Percentiles rank a stretch among this genome's conserved stretches.
Conservation (phyloP, 2,113 vertebrate genomes). For the Madoqua kirkii region DNA sequence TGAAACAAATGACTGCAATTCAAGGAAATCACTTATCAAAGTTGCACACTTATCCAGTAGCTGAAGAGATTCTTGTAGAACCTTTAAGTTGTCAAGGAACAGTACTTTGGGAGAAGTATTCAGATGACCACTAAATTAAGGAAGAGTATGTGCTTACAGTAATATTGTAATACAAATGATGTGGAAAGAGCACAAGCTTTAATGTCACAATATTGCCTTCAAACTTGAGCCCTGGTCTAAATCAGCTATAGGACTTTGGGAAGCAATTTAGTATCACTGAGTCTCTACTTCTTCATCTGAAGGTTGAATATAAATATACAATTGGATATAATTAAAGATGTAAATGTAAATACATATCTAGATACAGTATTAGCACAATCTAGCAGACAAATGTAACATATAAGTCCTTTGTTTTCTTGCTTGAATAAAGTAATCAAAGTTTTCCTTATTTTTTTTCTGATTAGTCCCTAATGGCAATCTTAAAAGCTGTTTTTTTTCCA, state of each 20-base stretch:
- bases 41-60: neutral
- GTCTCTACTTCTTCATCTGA: neutral
- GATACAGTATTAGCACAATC: neutral
- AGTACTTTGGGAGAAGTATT: slow-evolving; percentile 20
- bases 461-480: neutral
- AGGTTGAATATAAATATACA: neutral
- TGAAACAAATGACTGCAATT: neutral
- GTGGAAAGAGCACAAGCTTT: neutral
- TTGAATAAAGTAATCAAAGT: neutral
- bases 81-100: slow-evolving; percentile 11
- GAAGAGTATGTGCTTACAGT: neutral
- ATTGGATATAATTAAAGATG: neutral
- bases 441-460: neutral
- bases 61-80: neutral
- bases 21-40: neutral
- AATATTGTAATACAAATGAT: neutral
- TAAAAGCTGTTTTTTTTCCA: neutral
- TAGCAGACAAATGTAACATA: neutral
- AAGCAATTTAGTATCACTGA: neutral
- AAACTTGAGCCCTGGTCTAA: neutral
- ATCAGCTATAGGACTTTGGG: neutral
- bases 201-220: neutral
- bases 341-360: neutral
- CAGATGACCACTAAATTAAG: neutral
- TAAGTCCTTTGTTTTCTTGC: neutral